Conservation (phyloP, 1,140 invertebrate genomes). For the Calephelis nemesis region DNA sequence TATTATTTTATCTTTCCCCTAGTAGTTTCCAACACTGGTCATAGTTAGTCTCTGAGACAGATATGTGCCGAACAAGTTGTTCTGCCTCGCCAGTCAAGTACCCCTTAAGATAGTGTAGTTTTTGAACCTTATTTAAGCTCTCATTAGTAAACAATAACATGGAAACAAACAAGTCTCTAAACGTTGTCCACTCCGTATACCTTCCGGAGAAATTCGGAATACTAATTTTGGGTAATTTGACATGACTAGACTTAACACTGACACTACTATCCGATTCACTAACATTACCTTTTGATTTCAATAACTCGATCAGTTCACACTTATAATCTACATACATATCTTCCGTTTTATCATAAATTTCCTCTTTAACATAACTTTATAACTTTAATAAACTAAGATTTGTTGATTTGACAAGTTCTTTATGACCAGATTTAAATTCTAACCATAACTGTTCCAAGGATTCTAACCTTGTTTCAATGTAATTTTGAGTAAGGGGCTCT, state of each 20-base stretch:
- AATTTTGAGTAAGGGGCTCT: background rate
- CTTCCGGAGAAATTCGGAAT: slow-evolving; percentile 27
- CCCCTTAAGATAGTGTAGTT: slow-evolving; percentile 25
- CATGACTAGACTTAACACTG: background rate
- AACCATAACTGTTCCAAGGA: background rate
- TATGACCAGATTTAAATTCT: slow-evolving; percentile 1
- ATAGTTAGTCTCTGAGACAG: slow-evolving; percentile 34
- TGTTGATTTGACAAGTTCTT: background rate
- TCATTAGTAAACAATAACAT: slow-evolving; percentile 27
- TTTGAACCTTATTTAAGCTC: slow-evolving; percentile 1
- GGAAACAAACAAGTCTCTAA: slow-evolving; percentile 34
- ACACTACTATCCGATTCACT: background rate
- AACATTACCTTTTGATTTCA: background rate
- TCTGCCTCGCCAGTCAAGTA: slow-evolving; percentile 37
- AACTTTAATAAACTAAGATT: background rate
- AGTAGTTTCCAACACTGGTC: slow-evolving; percentile 31
- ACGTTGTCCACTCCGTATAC: slow-evolving; percentile 33
- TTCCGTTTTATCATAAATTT: background rate
- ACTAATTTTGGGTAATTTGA: slow-evolving; percentile 10
- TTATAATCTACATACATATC: background rate
- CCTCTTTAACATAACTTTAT: background rate
- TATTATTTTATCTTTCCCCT: slow-evolving; percentile 37
- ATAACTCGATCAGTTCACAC: background rate
- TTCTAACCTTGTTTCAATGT: slow-evolving; percentile 5
- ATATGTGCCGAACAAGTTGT: slow-evolving; percentile 34